A percentile compares a stretch with the other conserved stretches of the same genome.
Conservation (phyloP, 2,888 invertebrate species). For the Nephrotoma guestfalica region DNA sequence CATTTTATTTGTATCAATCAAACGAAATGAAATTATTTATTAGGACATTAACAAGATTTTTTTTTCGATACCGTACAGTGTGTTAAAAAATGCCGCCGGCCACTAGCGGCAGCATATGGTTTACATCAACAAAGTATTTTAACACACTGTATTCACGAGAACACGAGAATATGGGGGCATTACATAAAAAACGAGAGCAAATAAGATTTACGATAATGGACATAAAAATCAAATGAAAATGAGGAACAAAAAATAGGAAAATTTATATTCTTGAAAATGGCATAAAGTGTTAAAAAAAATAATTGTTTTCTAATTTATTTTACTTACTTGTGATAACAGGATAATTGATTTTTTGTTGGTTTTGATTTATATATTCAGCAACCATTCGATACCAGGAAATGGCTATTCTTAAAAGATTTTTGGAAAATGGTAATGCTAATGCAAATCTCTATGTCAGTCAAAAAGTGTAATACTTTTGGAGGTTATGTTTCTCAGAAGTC, state of each 20-base stretch:
- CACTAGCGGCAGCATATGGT: not conserved
- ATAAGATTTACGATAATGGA: not conserved
- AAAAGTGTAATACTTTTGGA: too few species aligned
- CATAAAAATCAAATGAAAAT: not conserved
- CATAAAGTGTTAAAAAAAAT: not conserved
- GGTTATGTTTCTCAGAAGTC: too few species aligned
- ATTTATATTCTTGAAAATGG: not conserved
- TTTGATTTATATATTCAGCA: not conserved
- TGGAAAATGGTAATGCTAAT: not conserved
- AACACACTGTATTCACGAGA: not conserved
- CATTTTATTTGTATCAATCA: not conserved
- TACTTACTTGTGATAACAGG: not conserved
- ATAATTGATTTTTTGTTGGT: not conserved
- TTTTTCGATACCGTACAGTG: not conserved
- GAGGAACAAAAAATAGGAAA: not conserved
- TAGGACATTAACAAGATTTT: not conserved
- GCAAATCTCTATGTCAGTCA: too few species aligned
- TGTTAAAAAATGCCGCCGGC: not conserved
- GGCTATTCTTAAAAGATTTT: too few species aligned
- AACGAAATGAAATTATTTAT: not conserved
- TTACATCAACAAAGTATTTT: not conserved
- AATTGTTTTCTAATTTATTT: not conserved
- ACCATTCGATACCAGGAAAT: too few species aligned
- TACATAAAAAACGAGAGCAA: not conserved
- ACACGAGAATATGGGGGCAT: not conserved